These are phyloP conservation scores for Melanaphis sacchari DNA, from an alignment of 1,140 invertebrate species.

Conservation along the genomic window DNA sequence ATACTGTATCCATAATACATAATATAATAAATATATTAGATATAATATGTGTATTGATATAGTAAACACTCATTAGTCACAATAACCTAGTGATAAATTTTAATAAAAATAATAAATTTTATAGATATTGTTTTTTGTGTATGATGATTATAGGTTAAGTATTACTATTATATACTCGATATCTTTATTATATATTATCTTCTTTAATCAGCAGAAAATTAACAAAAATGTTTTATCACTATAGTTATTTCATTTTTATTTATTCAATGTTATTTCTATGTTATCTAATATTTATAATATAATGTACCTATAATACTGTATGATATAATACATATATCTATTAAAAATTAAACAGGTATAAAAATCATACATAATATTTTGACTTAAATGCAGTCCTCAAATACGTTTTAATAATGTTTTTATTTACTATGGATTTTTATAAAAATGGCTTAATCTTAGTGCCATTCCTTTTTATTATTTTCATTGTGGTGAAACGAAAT, in stretches of 20 bases:
- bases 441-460: background rate
- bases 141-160: too few relatives aligned
- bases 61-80: too few relatives aligned
- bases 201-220: background rate
- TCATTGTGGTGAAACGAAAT: background rate
- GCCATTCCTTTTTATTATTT: background rate
- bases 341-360: background rate
- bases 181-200: too few relatives aligned
- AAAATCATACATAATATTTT: background rate
- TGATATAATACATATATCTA: background rate
- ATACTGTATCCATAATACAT: too few relatives aligned
- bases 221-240: background rate
- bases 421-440: background rate
- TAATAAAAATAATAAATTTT: too few relatives aligned
- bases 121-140: too few relatives aligned
- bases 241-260: background rate
- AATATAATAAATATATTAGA: too few relatives aligned
- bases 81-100: too few relatives aligned
- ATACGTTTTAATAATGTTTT: background rate
- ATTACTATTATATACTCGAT: too few relatives aligned
- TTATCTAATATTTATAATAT: too few relatives aligned
- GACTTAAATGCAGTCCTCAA: background rate
- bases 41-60: too few relatives aligned
- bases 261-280: background rate
- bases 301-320: too few relatives aligned